Conservation (phyloP, 92 coral and sea anemone species). For the Epizoanthus ramosus region DNA sequence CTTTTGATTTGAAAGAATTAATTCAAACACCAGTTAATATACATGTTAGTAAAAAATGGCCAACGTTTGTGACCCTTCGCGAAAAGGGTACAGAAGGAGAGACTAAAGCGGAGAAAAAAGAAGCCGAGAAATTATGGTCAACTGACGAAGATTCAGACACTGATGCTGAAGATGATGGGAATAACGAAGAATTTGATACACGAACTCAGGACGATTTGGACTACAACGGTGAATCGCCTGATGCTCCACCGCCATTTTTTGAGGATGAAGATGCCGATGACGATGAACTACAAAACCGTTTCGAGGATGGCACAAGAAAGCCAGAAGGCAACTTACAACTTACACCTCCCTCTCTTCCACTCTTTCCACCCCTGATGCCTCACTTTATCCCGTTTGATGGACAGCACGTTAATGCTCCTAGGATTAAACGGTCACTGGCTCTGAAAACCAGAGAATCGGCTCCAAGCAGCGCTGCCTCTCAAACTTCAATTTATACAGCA, state of each 20-base stretch:
- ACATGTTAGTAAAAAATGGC: not conserved
- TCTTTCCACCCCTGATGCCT: conserved; percentile 4
- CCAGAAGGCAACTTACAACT: not conserved
- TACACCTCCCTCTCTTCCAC: conserved; percentile 10
- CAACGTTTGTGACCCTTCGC: conserved; percentile 8
- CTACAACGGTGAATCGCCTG: not conserved
- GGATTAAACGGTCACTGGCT: conserved; percentile 14
- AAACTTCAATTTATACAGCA: too few species aligned
- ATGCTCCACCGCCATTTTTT: not conserved
- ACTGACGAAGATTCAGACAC: not conserved
- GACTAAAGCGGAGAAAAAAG: not conserved
- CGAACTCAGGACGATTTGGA: conserved; percentile 4
- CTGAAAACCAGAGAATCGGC: not conserved
- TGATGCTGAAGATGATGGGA: not conserved
- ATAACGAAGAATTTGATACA: not conserved
- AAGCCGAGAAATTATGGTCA: conserved; percentile 9
- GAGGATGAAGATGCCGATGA: conserved; percentile 1
- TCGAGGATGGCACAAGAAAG: not conserved
- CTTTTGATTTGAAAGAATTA: conserved; percentile 25
- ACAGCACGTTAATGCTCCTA: not conserved
- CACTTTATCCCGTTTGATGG: not conserved
- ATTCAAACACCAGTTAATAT: not conserved
- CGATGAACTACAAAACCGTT: not conserved
- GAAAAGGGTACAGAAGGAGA: not conserved
- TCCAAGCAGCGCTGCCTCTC: not conserved